phyloP scores from a whole-genome alignment of 2,797 vertebrate genomes.

The Clamator glandarius region DNA sequence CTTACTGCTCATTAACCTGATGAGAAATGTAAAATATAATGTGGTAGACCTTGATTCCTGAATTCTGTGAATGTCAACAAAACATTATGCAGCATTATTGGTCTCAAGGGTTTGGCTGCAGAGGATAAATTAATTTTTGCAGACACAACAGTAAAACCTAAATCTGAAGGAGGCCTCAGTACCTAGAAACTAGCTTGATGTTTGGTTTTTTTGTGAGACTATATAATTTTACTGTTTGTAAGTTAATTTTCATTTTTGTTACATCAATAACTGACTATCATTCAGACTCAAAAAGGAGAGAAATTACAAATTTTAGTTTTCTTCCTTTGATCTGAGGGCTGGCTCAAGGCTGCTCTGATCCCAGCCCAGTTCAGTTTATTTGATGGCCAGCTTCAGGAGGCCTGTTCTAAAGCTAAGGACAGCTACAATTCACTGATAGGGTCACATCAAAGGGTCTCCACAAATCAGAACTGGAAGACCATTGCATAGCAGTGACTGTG shows the following conservation, averaged over 20 bases:
- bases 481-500: not conserved
- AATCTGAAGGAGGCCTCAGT: not conserved
- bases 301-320: not conserved
- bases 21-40: not conserved
- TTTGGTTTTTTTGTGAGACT: not conserved
- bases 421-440: not conserved
- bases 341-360: not conserved
- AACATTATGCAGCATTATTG: not conserved
- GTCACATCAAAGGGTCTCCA: not conserved
- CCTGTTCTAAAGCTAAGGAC: not conserved
- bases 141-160: not conserved
- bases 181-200: not conserved
- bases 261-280: not conserved
- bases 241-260: not conserved
- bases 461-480: not conserved
- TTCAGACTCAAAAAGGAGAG: not conserved
- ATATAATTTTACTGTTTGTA: not conserved
- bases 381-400: not conserved
- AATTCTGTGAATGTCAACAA: not conserved
- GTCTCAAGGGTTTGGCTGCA: not conserved
- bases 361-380: not conserved
- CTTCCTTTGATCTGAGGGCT: not conserved
- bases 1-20: not conserved
- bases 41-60: not conserved
- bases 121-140: not conserved